Base-by-base conservation (phyloP, 1,140 invertebrate species). In the Tetragonula clypearis region DNA sequence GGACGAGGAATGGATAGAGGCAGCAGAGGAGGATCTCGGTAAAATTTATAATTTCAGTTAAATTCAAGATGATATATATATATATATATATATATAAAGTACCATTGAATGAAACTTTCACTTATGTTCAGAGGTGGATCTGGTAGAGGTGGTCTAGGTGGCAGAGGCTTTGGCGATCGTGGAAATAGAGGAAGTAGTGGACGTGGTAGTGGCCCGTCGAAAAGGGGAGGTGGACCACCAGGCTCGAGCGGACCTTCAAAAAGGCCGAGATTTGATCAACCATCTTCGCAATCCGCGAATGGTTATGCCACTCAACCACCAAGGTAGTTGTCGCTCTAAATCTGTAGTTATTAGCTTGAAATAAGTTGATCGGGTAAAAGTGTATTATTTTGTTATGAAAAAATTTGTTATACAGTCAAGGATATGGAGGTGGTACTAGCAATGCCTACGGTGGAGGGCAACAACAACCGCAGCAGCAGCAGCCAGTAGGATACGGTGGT, bases 211-310 rank as follows among this genome's bases (percentile, higher is more conserved):
- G 94, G 93, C 15, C 93, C 94, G 12, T 91, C 93, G 1, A 95
- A 95, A 86, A 92, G 94, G n/a, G 94, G 94, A 19, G 93, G 93
- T n/a, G 93, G 93, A 12, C 94, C 94, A 79, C 93, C 92, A 2
- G 94, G 94, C 19, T 92, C 93, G 1, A 93, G 92, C 66, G 94
- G 94, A 69, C 94, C 94, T 23, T 93, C 93, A 0, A 95, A 95
- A 55, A 92, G 94, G 81, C 94, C 94, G 1, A 92, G 94, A 87
- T 95, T 94, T 56, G 94, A 95, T 83, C 92, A 93, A 26, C 91
- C 93, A 5, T 90, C 93, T 65, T 88, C 92, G 41, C 94, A 94
- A 26, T 89, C 94, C 11, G 89, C 93, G 41, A 95, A 95, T 81
- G 94, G 94, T n/a, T 95, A 95, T 81, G 90, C 92, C 41, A 90